phyloP scores from a whole-genome alignment of 30 jellyfish, hydroid and myxozoan genomes.

The Turritopsis dohrnii region DNA sequence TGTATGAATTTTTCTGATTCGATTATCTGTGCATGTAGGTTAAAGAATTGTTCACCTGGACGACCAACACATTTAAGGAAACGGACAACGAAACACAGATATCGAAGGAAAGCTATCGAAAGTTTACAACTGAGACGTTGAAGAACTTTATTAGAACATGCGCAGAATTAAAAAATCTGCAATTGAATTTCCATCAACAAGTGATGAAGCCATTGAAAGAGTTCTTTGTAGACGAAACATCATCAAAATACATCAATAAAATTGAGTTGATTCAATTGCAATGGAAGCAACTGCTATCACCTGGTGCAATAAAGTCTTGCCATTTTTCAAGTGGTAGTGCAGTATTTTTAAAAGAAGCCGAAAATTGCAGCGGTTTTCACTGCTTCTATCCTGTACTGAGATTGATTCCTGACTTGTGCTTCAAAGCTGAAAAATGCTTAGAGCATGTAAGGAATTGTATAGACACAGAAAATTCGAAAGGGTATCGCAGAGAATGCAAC shows the following conservation, averaged over 20 bases:
- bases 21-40: neutral
- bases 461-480: neutral
- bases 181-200: slow-evolving; percentile 42
- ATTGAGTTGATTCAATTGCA: slow-evolving; percentile 34
- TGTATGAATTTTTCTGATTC: no score
- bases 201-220: slow-evolving; percentile 39
- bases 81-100: neutral
- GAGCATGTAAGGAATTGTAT: neutral
- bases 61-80: neutral
- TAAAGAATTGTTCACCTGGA: neutral
- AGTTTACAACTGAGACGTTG: neutral
- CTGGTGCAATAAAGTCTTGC: slow-evolving; percentile 34
- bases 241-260: slow-evolving; percentile 26
- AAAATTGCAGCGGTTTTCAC: slow-evolving; percentile 43
- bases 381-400: slow-evolving; percentile 50
- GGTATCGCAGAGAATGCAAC: neutral
- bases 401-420: slow-evolving; percentile 50
- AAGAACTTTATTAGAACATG: neutral
- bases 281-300: slow-evolving; percentile 45
- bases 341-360: slow-evolving; percentile 51
- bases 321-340: slow-evolving; percentile 48
- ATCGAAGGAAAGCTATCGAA: neutral
- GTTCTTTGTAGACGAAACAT: slow-evolving; percentile 25
- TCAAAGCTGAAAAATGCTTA: slow-evolving; percentile 54
- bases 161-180: slow-evolving; percentile 47